phyloP scores from a whole-genome alignment of 2,888 invertebrate species.

The Cynaeus angustus region DNA sequence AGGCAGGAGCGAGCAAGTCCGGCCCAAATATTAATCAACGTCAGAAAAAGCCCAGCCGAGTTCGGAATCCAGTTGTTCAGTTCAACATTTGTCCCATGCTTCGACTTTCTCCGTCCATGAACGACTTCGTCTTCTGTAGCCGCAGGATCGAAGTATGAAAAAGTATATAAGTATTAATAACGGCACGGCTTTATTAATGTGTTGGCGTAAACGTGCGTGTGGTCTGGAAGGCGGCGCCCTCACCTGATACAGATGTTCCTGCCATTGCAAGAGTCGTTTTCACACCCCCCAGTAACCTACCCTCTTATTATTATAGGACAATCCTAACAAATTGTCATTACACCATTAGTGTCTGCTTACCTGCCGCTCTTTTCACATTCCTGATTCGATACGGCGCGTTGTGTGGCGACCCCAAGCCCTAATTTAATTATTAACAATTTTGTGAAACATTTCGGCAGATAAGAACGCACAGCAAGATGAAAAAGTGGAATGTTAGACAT shows the following conservation, averaged over 20 bases:
- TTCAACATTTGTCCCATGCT: constrained; percentile 9
- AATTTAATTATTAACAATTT: constrained; percentile 63
- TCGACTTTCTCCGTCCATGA: constrained; percentile 15
- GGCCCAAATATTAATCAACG: constrained; percentile 71
- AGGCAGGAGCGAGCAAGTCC: constrained; percentile 67
- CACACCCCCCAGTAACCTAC: constrained; percentile 61
- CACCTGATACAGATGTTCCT: constrained; percentile 66
- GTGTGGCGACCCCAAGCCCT: constrained; percentile 66
- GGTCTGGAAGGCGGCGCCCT: constrained; percentile 66
- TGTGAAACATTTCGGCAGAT: constrained; percentile 20
- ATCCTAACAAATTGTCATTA: constrained; percentile 50
- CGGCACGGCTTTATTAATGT: constrained; percentile 70
- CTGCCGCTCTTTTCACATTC: constrained; percentile 59
- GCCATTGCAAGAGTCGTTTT: constrained; percentile 55
- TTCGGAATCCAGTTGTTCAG: constrained; percentile 61
- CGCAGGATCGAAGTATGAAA: constrained; percentile 68
- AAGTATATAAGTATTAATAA: constrained; percentile 71
- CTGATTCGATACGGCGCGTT: constrained; percentile 66
- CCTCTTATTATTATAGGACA: constrained; percentile 55
- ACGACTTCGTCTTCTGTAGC: constrained; percentile 40
- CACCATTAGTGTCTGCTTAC: constrained; percentile 47
- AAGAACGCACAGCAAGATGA: too few species aligned
- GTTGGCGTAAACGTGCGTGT: constrained; percentile 70
- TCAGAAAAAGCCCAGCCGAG: constrained; percentile 65
- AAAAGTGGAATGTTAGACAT: too few species aligned